These are phyloP conservation scores for Ranitomeya variabilis DNA, from an alignment of 2,113 vertebrate genomes.

Conservation along the genomic window DNA sequence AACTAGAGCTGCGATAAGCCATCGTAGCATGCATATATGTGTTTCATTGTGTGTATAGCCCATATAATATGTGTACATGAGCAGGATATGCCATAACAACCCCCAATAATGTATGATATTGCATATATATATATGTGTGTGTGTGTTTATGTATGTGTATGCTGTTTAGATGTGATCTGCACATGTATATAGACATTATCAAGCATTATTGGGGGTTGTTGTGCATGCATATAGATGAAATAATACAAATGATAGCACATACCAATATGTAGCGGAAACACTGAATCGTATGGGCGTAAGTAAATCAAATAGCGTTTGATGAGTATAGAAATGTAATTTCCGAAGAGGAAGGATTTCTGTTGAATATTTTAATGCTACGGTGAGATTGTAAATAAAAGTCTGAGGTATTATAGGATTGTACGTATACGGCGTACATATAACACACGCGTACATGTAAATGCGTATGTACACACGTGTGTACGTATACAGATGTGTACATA, in stretches of 20 bases:
- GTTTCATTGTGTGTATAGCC: background rate
- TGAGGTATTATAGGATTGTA: background rate
- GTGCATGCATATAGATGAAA: background rate
- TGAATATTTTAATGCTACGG: background rate
- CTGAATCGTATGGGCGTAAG: background rate
- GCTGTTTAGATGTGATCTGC: background rate
- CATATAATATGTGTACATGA: background rate
- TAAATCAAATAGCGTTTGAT: background rate
- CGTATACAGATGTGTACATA: background rate
- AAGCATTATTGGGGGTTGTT: too few relatives aligned
- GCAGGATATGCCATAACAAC: background rate
- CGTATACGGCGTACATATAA: background rate
- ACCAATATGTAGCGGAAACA: background rate
- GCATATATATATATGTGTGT: background rate
- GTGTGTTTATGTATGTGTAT: background rate
- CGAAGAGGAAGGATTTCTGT: background rate
- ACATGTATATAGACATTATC: conserved; percentile 2
- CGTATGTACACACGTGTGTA: background rate
- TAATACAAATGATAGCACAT: background rate
- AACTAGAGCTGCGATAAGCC: background rate
- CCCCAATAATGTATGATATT: background rate
- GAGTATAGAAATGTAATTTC: background rate
- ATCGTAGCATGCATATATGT: background rate
- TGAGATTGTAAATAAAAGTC: background rate
- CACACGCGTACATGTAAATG: background rate